Percentiles rank a stretch among this genome's conserved stretches.
Conservation (phyloP, 2,797 vertebrate species). For the Mastacembelus armatus region DNA sequence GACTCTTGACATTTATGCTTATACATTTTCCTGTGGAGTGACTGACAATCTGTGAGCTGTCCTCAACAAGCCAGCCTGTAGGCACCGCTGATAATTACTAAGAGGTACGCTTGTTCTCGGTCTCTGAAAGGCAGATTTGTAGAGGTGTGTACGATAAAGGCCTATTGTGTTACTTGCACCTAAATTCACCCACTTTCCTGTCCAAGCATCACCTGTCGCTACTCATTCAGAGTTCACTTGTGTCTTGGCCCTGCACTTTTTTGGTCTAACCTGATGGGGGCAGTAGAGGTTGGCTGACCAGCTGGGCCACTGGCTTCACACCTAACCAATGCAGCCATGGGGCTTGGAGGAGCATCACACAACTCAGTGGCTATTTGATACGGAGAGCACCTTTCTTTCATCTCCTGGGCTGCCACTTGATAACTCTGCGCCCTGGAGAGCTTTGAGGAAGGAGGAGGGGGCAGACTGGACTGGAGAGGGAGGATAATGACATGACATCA, state of each 20-base stretch:
- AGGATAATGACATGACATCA: constrained; percentile 79
- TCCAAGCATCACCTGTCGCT: constrained; percentile 68
- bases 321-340: constrained; percentile 37
- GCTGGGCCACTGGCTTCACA: constrained; percentile 21
- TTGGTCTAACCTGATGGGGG: constrained; percentile 73
- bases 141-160: constrained; percentile 27
- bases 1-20: constrained; percentile 70
- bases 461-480: constrained; percentile 39
- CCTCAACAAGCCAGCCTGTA: constrained; percentile 31
- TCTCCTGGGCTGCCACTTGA: constrained; percentile 71
- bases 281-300: constrained; percentile 76
- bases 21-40: constrained; percentile 50
- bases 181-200: constrained; percentile 49
- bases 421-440: constrained; percentile 68
- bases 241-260: constrained; percentile 49
- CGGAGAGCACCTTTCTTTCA: constrained; percentile 68
- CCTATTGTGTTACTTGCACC: constrained; percentile 34
- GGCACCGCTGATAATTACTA: constrained; percentile 25
- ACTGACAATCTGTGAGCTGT: constrained; percentile 51
- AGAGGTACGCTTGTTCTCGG: constrained; percentile 35
- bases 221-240: constrained; percentile 38
- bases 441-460: constrained; percentile 38
- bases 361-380: constrained; percentile 64
- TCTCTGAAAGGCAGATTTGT: constrained; percentile 33
- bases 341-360: constrained; percentile 57